Base-by-base conservation (phyloP, 2,888 invertebrate species). In the Mesorhabditis spiculigera region DNA sequence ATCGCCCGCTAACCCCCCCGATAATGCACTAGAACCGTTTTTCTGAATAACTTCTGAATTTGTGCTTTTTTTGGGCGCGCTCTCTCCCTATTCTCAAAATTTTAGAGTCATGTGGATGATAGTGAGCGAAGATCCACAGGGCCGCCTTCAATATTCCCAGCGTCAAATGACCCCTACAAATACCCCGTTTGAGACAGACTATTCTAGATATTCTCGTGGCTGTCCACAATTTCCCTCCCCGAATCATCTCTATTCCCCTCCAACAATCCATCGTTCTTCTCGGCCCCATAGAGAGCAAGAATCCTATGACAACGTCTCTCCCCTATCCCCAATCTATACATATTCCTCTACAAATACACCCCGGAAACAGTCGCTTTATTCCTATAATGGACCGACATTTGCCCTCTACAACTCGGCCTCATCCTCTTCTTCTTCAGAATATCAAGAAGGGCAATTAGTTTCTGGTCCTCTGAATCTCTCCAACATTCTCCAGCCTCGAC, bases 121-220 rank as follows among this genome's bases (percentile, higher is more conserved):
- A 41, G 78, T 78, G 42, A 78, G 76, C 66, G 78, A 78, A 67
- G 78, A 78, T 70, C 75, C 76, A 67, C 63, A 70, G 10, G 78
- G 78, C 43, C 75, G 78, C 43, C 71, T 78, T 16, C 74, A 73
- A 68, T 78, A 78, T 69, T 74, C 76, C 65, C 76, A 76, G 65
- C 76, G 75, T 45, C 68, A 71, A 63, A 67, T 74, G 67, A 68
- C 73, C 43, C 66, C 68, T 3, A 28, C 28, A 28, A 28, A 28
- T 28, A 50, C 58, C 1, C 58, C 58, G 2, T 50, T 50, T 10
- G 58, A 50, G 3, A 10, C 58, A 10, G 58, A 50, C 3, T 50
- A 13, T 50, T 13, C 58, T 1, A 1, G 58, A 3, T 50, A 13
- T n/a, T 50, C 58, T 13, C 8, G 58, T 10, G 58, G 58, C 8